Percentiles rank a stretch among this genome's conserved stretches.
These are phyloP conservation scores for Amazonetta brasiliensis DNA, from an alignment of 2,797 vertebrate species.

Conservation along the genomic window DNA sequence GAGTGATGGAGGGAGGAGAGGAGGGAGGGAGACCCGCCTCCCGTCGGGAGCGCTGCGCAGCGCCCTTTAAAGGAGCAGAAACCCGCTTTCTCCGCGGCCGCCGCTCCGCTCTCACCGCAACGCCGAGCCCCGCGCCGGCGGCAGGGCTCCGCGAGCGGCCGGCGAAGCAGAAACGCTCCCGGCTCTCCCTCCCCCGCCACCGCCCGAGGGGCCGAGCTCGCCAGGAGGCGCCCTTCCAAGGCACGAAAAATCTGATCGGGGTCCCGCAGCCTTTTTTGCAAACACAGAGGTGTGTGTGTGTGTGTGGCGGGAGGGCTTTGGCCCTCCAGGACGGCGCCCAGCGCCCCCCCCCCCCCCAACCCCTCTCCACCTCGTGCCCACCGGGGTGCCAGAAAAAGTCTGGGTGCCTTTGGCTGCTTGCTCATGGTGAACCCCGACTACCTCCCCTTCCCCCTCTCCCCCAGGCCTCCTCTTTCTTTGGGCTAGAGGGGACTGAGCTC, in stretches of 20 bases:
- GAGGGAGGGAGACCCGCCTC: conserved; percentile 88
- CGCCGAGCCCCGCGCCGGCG: too few relatives aligned
- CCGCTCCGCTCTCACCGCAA: neutral
- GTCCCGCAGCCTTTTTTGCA: neutral
- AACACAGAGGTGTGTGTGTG: neutral
- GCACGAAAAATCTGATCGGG: neutral
- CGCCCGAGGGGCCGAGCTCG: neutral
- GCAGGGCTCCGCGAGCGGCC: neutral
- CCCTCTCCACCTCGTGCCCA: neutral
- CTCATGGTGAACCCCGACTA: neutral
- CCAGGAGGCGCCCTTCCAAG: neutral
- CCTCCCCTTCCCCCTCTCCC: too few relatives aligned
- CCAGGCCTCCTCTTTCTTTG: neutral
- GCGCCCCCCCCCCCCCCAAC: neutral
- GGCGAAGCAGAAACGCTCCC: neutral
- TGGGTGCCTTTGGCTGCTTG: neutral
- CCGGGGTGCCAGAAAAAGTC: neutral
- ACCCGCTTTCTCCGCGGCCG: neutral
- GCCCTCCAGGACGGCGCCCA: neutral
- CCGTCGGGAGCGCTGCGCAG: conserved; percentile 80
- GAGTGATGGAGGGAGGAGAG: conserved; percentile 45
- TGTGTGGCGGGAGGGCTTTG: too few relatives aligned
- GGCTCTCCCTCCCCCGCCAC: fast-evolving
- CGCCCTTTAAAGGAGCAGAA: conserved; percentile 79
- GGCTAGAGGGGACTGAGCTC: neutral